These are phyloP conservation scores for Pantherophis alleghaniensis DNA, from an alignment of 2,797 vertebrate species.

Conservation along the genomic window DNA sequence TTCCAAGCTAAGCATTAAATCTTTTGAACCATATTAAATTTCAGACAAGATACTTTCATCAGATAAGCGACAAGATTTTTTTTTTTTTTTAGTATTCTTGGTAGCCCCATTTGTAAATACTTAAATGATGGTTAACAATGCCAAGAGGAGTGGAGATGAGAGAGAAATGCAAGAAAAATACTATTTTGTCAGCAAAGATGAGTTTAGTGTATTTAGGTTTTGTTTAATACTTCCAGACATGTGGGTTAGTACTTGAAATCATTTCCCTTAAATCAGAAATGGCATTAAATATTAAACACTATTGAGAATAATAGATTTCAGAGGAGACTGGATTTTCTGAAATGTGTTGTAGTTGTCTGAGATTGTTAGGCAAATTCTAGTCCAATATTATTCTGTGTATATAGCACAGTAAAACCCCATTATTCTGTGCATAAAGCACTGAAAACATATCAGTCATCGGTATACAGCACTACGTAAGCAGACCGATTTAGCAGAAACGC, in stretches of 20 bases:
- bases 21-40: not conserved
- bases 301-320: conserved; percentile 28
- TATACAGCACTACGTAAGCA: not conserved
- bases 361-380: conserved; percentile 22
- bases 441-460: conserved; percentile 44
- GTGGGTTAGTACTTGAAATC: conserved; percentile 13
- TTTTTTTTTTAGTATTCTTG: not conserved
- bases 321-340: not conserved
- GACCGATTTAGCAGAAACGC: conserved; percentile 35
- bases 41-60: conserved; percentile 10
- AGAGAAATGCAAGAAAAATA: conserved; percentile 28
- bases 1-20: conserved; percentile 38
- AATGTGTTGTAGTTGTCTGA: conserved; percentile 22
- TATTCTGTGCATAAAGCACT: conserved; percentile 27
- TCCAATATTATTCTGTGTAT: conserved; percentile 16
- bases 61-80: conserved; percentile 22
- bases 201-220: conserved; percentile 31
- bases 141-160: not conserved
- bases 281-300: not conserved
- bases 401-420: not conserved
- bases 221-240: conserved; percentile 26
- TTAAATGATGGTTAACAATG: conserved; percentile 12
- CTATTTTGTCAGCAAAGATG: conserved; percentile 18
- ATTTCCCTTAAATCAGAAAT: conserved; percentile 26
- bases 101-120: not conserved